Conservation (phyloP, 2,888 invertebrate genomes). For the Acanthosepion lycidas region DNA sequence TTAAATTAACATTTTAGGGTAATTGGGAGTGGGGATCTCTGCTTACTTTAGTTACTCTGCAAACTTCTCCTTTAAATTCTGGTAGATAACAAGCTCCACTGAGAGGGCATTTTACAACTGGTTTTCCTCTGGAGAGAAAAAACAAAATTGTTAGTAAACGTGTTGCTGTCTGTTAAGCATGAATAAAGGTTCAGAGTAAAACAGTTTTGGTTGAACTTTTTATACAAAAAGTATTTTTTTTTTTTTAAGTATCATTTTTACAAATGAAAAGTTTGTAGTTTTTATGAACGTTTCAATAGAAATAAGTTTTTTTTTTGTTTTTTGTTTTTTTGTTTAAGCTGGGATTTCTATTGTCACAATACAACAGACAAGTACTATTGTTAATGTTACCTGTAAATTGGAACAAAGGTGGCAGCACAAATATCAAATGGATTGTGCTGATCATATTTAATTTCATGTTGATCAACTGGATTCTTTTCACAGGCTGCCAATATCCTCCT, state of each 20-base stretch:
- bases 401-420: constrained; percentile 92
- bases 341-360: not conserved
- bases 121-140: constrained; percentile 82
- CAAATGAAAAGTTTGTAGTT: too few relatives aligned
- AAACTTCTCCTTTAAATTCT: constrained; percentile 88
- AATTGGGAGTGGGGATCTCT: not conserved
- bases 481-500: constrained; percentile 95
- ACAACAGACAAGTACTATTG: not conserved
- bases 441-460: constrained; percentile 91
- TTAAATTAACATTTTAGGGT: not conserved
- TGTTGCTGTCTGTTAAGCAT: too few relatives aligned
- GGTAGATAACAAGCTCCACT: constrained; percentile 92
- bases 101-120: constrained; percentile 92
- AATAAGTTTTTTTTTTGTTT: too few relatives aligned
- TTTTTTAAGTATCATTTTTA: not conserved
- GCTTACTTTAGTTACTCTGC: constrained; percentile 78
- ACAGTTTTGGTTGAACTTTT: not conserved
- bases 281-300: too few relatives aligned
- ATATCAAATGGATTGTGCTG: constrained; percentile 98
- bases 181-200: too few relatives aligned
- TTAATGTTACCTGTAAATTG: constrained; percentile 84
- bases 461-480: constrained; percentile 91
- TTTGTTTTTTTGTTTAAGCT: too few relatives aligned
- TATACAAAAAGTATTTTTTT: not conserved
- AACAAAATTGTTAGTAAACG: not conserved